Evolutionary conservation across 2,888 invertebrate genomes (phyloP).

Genomic region (Odontocolon sp.): DNA sequence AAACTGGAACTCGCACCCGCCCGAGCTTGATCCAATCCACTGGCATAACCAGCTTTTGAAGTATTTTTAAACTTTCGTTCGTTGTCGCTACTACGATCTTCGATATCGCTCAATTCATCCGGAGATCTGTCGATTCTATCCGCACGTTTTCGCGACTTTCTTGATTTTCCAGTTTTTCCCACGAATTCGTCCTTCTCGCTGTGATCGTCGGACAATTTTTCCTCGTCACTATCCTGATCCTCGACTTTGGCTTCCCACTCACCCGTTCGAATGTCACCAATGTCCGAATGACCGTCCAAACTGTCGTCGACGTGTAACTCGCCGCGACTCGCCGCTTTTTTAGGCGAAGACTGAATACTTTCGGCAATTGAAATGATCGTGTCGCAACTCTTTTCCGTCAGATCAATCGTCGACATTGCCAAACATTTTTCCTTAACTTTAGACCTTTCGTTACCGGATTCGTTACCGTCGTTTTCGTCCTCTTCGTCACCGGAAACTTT

Average conservation of each 20-base stretch:
- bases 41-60: conserved; percentile 45
- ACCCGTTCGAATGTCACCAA: too few species aligned
- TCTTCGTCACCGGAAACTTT: conserved; percentile 79
- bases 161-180: neutral
- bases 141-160: conserved; percentile 41
- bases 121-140: conserved; percentile 28
- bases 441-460: conserved; percentile 63
- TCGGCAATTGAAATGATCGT: conserved; percentile 58
- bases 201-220: conserved; percentile 36
- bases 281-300: neutral
- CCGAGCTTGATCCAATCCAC: conserved; percentile 51
- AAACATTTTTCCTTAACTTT: conserved; percentile 47
- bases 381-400: conserved; percentile 63
- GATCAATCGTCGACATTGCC: conserved; percentile 54
- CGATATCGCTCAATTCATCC: conserved; percentile 35
- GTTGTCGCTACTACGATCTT: conserved; percentile 54
- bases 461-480: conserved; percentile 70
- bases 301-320: neutral
- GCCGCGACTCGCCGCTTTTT: conserved; percentile 55
- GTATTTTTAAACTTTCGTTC: conserved; percentile 35
- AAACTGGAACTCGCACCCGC: conserved; percentile 55
- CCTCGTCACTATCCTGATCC: conserved; percentile 25
- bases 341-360: conserved; percentile 56
- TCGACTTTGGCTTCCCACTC: neutral
- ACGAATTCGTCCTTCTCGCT: conserved; percentile 11